These are phyloP conservation scores for Nycticryphes semicollaris DNA, from an alignment of 2,113 vertebrate genomes.

Conservation along the genomic window DNA sequence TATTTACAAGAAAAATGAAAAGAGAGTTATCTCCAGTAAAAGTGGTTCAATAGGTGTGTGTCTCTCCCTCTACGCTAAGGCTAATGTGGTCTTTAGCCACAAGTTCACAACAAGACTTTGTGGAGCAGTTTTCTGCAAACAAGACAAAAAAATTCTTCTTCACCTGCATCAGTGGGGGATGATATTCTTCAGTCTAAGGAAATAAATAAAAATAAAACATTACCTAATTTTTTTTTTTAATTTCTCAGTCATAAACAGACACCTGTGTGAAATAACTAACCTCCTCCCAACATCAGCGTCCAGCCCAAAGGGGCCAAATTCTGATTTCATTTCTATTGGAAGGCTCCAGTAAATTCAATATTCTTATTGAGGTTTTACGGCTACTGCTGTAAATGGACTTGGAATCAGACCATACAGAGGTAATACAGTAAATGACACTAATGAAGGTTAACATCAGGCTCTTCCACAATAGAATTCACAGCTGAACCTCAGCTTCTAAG, in stretches of 20 bases:
- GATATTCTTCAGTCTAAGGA: neutral
- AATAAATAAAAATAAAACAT: too few species aligned
- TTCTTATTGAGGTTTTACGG: neutral
- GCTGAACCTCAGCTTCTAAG: neutral
- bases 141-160: neutral
- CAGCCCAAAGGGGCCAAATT: neutral
- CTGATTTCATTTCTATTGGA: neutral
- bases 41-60: neutral
- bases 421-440: neutral
- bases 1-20: neutral
- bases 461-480: neutral
- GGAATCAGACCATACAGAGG: neutral
- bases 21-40: neutral
- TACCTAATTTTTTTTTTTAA: neutral
- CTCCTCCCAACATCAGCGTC: neutral
- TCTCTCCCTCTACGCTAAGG: neutral
- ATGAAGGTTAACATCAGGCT: neutral
- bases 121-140: neutral
- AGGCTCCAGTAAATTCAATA: neutral
- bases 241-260: constrained; percentile 15
- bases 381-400: neutral
- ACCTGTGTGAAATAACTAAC: neutral
- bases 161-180: neutral
- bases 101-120: neutral
- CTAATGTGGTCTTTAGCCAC: neutral